Evolutionary conservation across 1,140 invertebrate genomes (phyloP), one percentile per base, ranked within the genome.

Genomic region (Batillaria attramentaria): DNA sequence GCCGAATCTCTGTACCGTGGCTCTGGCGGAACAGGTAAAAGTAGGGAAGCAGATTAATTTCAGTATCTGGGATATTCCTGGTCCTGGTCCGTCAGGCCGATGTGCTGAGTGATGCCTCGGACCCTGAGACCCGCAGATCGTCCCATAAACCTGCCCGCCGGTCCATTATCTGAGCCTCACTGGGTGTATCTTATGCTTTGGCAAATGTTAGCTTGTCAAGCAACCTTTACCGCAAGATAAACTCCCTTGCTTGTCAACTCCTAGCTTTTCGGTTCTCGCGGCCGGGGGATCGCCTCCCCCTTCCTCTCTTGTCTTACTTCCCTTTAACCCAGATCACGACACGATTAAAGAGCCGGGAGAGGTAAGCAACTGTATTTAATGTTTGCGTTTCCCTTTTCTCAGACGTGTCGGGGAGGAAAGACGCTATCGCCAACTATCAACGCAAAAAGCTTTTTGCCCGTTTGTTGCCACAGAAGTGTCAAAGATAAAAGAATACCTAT

Each of bases 401-500:
- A n/a, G n/a, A n/a, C n/a, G n/a, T n/a, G n/a, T n/a, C n/a, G n/a
- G n/a, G n/a, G n/a, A n/a, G n/a, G n/a, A n/a, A n/a, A n/a, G n/a
- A n/a, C n/a, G n/a, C n/a, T n/a, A n/a, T n/a, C n/a, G n/a, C n/a
- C n/a, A n/a, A n/a, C n/a, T n/a, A n/a, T n/a, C n/a, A n/a, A n/a
- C n/a, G n/a, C n/a, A n/a, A n/a, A n/a, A n/a, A n/a, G n/a, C n/a
- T n/a, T n/a, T n/a, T n/a, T n/a, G n/a, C n/a, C n/a, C 6, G 28
- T 43, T 20, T 70, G 41, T 39, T 28, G 24, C 37, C n/a, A n/a
- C 37, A 5, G 43, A 69, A 70, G 68, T 70, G 68, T 70, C 68
- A 70, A 70, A 70, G 68, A 70, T 70, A 70, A 69, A 70, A 5
- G 57, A 60, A 28, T 28, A n/a, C 6, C 57, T 60, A n/a, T n/a